Percentiles rank a stretch among this genome's conserved stretches.
phyloP scores from a whole-genome alignment of 2,797 vertebrate species.

The Salarias fasciatus region DNA sequence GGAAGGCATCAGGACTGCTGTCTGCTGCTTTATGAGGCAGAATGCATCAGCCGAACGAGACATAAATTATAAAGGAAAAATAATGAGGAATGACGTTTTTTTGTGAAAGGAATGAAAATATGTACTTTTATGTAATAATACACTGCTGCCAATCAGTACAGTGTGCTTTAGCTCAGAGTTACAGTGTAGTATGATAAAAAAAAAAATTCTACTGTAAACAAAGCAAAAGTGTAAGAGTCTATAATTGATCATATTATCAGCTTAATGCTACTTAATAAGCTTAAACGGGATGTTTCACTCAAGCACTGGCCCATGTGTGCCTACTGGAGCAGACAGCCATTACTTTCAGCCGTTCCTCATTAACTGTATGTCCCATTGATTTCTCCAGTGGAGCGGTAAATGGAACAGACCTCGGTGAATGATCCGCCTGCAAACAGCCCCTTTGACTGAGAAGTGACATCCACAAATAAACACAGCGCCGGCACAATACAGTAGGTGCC shows the following conservation, averaged over 20 bases:
- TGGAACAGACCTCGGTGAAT: conserved; percentile 64
- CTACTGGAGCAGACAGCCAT: conserved; percentile 55
- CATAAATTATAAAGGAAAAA: conserved; percentile 2
- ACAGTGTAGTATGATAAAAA: not conserved
- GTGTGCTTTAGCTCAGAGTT: not conserved
- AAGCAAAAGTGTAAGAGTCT: conserved; percentile 16
- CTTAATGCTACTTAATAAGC: conserved; percentile 53
- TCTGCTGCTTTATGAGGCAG: conserved; percentile 4
- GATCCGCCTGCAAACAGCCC: conserved; percentile 53
- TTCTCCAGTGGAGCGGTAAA: conserved; percentile 66
- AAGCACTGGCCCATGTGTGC: conserved; percentile 31
- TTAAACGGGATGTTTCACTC: conserved; percentile 52
- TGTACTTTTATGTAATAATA: not conserved
- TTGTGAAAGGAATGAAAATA: conserved; percentile 4
- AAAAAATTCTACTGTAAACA: conserved; percentile 24
- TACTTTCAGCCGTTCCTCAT: conserved; percentile 71
- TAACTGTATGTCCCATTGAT: conserved; percentile 74
- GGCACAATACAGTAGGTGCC: conserved; percentile 3
- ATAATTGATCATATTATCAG: conserved; percentile 62
- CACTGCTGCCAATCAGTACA: conserved; percentile 11
- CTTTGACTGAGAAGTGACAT: conserved; percentile 49
- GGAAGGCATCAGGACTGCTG: conserved; percentile 16
- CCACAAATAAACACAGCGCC: conserved; percentile 6
- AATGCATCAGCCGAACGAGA: conserved; percentile 12
- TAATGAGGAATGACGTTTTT: conserved; percentile 1